Evolutionary conservation across 2,888 invertebrate genomes (phyloP), one percentile per base, ranked within the genome.

Genomic region (Ophion slaviceki): DNA sequence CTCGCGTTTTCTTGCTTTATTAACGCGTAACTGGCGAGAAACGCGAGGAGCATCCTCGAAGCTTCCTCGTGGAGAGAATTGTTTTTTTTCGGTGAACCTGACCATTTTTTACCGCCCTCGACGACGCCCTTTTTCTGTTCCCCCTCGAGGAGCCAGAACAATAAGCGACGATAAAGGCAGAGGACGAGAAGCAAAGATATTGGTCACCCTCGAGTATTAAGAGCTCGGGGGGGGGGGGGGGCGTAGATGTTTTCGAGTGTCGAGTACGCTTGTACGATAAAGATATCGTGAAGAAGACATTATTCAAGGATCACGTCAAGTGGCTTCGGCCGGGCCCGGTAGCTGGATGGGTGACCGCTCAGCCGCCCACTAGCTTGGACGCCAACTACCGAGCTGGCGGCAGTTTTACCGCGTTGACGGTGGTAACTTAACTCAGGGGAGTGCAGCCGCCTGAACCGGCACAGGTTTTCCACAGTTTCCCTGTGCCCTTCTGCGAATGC

Each of bases 11-110:
- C 40, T 67, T 32, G 20, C 36, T 40, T n/a, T 40, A 14, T 53
- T 70, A 75, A 62, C 47, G 47, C 62, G 28, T 47, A 64, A 17
- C 24, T 64, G 62, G 11, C 47, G 47, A 17, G 59, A 66, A 68
- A 28, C 6, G 5, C 8, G 45, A 74, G 61, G n/a, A 28, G 10
- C 24, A 53, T 53, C 53, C 67, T 67, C 67, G 40, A 67, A 67
- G 67, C 67, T 36, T 67, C 36, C 67, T 40, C 6, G 28, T 40
- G 5, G 7, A 20, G 40, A 40, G 8, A 5, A 11, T 53, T 53
- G 53, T 53, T 53, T 53, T 61, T n/a, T 67, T 67, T 67, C 2
- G 17, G 67, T 0, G n/a, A n/a, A 40, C 40, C 32, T 40, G n/a
- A 1, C 10, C n/a, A 4, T 17, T 40, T n/a, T 36, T 11, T 67